These are phyloP conservation scores for Phoenicopterus ruber DNA, from an alignment of 2,113 vertebrate species.

Conservation along the genomic window DNA sequence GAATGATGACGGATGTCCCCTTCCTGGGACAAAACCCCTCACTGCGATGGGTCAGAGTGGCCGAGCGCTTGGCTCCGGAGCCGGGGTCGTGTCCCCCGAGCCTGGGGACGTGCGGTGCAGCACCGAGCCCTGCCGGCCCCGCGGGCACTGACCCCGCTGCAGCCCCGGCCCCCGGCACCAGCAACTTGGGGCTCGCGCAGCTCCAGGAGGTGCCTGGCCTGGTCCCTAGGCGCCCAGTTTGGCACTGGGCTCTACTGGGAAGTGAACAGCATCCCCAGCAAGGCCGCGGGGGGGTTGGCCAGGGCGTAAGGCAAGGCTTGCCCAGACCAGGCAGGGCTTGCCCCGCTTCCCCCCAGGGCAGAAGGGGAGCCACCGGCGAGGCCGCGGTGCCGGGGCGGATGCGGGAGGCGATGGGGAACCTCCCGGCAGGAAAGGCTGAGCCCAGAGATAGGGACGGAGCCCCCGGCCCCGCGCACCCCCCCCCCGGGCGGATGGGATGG, in stretches of 20 bases:
- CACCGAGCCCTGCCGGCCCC: fast-evolving
- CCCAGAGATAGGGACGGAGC: neutral
- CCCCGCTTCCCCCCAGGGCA: fast-evolving
- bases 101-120: neutral
- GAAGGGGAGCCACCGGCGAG: fast-evolving
- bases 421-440: neutral
- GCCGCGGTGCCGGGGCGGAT: fast-evolving
- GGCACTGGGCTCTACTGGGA: neutral
- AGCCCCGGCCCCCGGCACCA: fast-evolving
- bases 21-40: neutral
- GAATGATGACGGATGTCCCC: neutral
- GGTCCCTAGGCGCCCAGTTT: neutral
- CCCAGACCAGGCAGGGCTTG: too few species aligned
- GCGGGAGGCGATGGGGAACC: fast-evolving
- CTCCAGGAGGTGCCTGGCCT: neutral
- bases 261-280: fast-evolving
- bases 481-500: fast-evolving
- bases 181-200: fast-evolving
- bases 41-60: fast-evolving
- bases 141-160: fast-evolving
- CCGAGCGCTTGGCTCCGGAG: fast-evolving
- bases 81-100: fast-evolving
- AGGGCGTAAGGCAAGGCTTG: neutral
- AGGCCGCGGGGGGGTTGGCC: fast-evolving
- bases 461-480: fast-evolving